A percentile compares a stretch with the other conserved stretches of the same genome.
These are phyloP conservation scores for Polypedilum vanderplanki DNA, from an alignment of 1,140 invertebrate species.

Conservation along the genomic window DNA sequence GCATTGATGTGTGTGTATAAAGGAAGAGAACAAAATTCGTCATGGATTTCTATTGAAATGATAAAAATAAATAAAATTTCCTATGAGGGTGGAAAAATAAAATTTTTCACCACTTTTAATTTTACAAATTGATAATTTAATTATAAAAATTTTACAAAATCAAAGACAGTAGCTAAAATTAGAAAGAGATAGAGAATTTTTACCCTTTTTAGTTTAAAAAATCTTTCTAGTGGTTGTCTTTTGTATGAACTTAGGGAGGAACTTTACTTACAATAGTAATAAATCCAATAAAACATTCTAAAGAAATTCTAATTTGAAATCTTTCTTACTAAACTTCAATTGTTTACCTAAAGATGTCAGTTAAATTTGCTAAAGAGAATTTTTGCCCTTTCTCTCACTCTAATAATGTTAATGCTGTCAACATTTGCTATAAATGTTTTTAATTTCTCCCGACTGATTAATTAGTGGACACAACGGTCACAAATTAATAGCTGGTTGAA, in stretches of 20 bases:
- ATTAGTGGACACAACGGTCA: constrained; percentile 16
- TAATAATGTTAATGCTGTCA: neutral
- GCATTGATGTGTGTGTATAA: neutral
- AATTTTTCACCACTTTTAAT: constrained; percentile 23
- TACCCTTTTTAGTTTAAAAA: constrained; percentile 15
- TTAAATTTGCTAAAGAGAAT: neutral
- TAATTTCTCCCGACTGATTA: constrained; percentile 17
- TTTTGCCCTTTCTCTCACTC: neutral
- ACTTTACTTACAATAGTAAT: neutral
- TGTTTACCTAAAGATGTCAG: neutral
- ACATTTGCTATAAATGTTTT: constrained; percentile 19
- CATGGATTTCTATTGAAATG: neutral
- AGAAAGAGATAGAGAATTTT: neutral
- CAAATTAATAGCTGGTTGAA: constrained; percentile 18
- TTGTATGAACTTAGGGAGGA: neutral
- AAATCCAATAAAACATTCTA: constrained; percentile 28
- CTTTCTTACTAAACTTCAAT: neutral
- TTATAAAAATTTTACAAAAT: neutral
- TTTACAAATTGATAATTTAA: constrained; percentile 29
- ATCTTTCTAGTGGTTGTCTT: neutral
- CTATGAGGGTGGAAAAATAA: neutral
- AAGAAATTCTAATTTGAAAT: too few species aligned
- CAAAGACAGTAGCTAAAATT: neutral
- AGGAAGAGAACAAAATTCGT: neutral
- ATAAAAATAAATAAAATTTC: neutral